A percentile compares a stretch with the other conserved stretches of the same genome.
Conservation (phyloP, 2,888 invertebrate genomes). For the Tetragnatha montana region DNA sequence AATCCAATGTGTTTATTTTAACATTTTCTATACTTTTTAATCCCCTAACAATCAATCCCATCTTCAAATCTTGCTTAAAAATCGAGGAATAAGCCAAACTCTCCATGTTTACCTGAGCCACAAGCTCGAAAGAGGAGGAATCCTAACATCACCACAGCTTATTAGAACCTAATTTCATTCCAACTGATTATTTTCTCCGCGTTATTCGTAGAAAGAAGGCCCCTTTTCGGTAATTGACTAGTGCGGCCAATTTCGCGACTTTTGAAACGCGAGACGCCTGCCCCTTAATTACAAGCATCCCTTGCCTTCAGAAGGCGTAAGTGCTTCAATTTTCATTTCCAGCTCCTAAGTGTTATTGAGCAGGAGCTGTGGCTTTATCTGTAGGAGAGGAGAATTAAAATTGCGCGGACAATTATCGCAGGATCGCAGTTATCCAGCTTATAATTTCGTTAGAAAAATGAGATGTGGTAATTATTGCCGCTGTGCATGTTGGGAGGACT, state of each 20-base stretch:
- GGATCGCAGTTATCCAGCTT: background rate
- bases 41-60: no score
- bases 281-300: background rate
- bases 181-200: background rate
- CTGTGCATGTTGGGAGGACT: no score
- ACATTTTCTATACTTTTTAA: no score
- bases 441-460: background rate
- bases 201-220: background rate
- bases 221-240: background rate
- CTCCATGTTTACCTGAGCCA: no score
- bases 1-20: no score
- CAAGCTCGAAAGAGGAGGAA: background rate
- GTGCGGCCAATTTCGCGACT: background rate
- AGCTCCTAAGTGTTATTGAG: background rate
- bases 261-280: background rate
- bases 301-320: background rate
- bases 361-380: background rate
- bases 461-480: background rate
- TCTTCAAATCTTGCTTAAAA: no score
- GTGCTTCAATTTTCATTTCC: background rate
- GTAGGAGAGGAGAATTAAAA: background rate
- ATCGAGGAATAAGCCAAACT: no score
- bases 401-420: background rate
- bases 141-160: background rate
- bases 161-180: background rate